phyloP scores from a whole-genome alignment of 2,797 vertebrate genomes.

The Labeo calbasu region DNA sequence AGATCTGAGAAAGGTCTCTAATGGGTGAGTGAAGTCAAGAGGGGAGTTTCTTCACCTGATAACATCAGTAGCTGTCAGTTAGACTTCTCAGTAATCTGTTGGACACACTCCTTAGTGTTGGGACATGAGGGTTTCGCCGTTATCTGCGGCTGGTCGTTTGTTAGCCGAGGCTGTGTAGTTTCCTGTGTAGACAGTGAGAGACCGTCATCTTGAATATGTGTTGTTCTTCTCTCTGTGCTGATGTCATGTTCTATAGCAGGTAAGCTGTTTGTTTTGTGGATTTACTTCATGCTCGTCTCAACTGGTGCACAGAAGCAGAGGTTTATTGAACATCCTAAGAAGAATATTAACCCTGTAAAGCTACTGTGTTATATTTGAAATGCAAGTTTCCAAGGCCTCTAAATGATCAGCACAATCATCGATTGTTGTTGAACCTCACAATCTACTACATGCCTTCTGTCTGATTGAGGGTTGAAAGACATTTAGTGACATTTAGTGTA shows the following conservation, averaged over 20 bases:
- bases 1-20: neutral
- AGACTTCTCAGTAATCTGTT: conserved; percentile 71
- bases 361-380: neutral
- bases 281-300: neutral
- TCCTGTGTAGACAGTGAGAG: neutral
- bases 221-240: neutral
- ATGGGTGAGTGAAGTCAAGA: neutral
- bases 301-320: neutral
- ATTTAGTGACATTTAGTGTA: neutral
- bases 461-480: neutral
- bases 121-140: neutral
- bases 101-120: conserved; percentile 33
- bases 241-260: neutral
- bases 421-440: neutral
- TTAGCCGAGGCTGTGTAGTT: neutral
- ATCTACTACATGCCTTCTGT: neutral
- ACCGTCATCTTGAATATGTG: neutral
- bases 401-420: neutral
- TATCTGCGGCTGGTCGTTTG: conserved; percentile 4
- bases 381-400: neutral
- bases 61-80: conserved; percentile 74
- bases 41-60: conserved; percentile 65
- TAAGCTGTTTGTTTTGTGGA: neutral
- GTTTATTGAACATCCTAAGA: neutral
- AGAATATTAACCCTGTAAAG: neutral